Conservation (phyloP, 2,797 vertebrate genomes). For the Cetoscarus ocellatus region DNA sequence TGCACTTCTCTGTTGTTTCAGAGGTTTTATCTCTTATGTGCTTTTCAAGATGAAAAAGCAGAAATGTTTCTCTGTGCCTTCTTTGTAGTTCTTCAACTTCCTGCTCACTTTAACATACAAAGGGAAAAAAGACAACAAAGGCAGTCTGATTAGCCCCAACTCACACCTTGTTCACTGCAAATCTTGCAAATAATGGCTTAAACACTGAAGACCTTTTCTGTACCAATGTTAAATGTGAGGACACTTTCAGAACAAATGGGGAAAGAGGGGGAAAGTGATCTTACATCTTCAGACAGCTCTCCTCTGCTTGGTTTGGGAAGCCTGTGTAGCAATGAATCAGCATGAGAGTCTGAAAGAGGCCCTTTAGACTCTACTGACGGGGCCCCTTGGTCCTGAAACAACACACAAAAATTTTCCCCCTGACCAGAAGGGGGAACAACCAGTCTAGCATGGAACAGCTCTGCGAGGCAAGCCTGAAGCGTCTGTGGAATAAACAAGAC, state of each 20-base stretch:
- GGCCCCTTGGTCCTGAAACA: slow-evolving; percentile 37
- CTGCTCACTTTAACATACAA: slow-evolving; percentile 49
- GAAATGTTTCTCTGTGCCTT: slow-evolving; percentile 72
- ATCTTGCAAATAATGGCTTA: no score
- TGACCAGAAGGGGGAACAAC: slow-evolving; percentile 16
- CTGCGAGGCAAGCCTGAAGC: slow-evolving; percentile 84
- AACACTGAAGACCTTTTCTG: no score
- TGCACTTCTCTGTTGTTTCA: slow-evolving; percentile 25
- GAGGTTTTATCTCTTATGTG: slow-evolving; percentile 69
- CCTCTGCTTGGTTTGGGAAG: slow-evolving; percentile 51
- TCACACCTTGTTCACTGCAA: not conserved
- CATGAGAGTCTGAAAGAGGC: slow-evolving; percentile 23
- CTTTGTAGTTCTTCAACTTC: slow-evolving; percentile 60
- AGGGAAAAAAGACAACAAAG: slow-evolving; percentile 13
- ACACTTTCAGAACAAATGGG: not conserved
- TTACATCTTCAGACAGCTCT: slow-evolving; percentile 80
- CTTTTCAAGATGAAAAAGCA: slow-evolving; percentile 69
- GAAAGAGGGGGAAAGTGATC: slow-evolving; percentile 4
- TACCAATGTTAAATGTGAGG: no score
- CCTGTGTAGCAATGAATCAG: slow-evolving; percentile 71
- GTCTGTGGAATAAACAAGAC: slow-evolving; percentile 69
- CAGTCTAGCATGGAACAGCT: slow-evolving; percentile 80
- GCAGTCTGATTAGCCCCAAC: not conserved
- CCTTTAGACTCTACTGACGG: slow-evolving; percentile 23
- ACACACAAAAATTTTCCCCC: slow-evolving; percentile 20